phyloP scores from a whole-genome alignment of 2,797 vertebrate genomes.

The Sylvia borin region DNA sequence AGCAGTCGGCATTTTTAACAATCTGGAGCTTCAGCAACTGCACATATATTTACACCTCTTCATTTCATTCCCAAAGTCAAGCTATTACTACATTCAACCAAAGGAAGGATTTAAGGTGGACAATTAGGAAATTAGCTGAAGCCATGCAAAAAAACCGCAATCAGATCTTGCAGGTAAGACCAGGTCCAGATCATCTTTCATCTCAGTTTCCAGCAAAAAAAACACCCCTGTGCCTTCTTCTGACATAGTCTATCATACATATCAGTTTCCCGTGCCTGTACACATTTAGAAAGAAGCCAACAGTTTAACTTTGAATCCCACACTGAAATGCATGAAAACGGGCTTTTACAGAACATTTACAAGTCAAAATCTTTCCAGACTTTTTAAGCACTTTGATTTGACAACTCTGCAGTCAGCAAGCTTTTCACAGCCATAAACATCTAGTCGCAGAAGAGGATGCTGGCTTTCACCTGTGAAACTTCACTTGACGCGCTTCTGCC shows the following conservation, averaged over 20 bases:
- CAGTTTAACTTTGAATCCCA: not conserved
- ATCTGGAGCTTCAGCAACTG: not conserved
- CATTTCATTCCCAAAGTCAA: not conserved
- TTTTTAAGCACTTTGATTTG: not conserved
- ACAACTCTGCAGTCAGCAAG: not conserved
- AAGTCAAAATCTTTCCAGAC: not conserved
- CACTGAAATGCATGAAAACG: not conserved
- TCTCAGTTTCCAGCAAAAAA: not conserved
- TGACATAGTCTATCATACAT: not conserved
- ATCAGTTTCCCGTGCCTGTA: not conserved
- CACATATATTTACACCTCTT: not conserved
- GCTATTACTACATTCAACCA: not conserved
- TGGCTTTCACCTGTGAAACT: not conserved
- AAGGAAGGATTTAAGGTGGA: not conserved
- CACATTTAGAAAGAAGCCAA: not conserved
- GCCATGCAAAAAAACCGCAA: rapidly evolving
- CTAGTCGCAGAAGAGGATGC: not conserved
- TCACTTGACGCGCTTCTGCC: not conserved
- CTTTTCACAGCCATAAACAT: not conserved
- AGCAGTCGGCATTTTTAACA: not conserved
- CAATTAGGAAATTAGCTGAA: not conserved
- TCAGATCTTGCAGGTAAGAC: not conserved
- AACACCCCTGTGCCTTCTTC: not conserved
- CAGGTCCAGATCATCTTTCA: not conserved
- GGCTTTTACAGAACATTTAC: not conserved